Conservation (phyloP, 2,113 vertebrate species). For the Corythaeola cristata region DNA sequence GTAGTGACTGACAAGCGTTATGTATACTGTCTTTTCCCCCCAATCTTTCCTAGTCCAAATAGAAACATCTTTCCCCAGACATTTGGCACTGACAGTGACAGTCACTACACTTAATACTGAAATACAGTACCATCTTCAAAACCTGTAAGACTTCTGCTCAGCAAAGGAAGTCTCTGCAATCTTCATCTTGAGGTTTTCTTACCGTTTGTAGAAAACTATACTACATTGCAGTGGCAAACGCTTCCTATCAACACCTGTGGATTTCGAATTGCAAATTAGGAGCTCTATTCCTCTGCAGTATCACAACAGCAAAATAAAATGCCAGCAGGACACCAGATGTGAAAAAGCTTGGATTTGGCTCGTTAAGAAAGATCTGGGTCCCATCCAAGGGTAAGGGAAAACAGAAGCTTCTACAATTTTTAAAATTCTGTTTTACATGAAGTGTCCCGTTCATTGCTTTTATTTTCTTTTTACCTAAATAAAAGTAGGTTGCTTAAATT, state of each 20-base stretch:
- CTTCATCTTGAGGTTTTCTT: neutral
- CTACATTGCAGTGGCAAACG: neutral
- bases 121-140: neutral
- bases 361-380: neutral
- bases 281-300: neutral
- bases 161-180: neutral
- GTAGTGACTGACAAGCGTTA: neutral
- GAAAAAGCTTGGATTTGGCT: neutral
- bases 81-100: neutral
- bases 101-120: neutral
- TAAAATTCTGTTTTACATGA: neutral
- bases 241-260: neutral
- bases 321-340: neutral
- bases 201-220: neutral
- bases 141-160: neutral
- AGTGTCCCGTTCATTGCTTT: neutral
- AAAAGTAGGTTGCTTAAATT: neutral
- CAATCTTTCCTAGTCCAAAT: neutral
- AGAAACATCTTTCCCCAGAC: neutral
- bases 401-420: neutral
- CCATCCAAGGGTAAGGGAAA: neutral
- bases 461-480: neutral
- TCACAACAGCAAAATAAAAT: constrained; percentile 4
- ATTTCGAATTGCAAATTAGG: neutral
- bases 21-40: neutral